Base-by-base conservation (phyloP, 2,888 invertebrate species). In the Epinotia brunnichana region DNA sequence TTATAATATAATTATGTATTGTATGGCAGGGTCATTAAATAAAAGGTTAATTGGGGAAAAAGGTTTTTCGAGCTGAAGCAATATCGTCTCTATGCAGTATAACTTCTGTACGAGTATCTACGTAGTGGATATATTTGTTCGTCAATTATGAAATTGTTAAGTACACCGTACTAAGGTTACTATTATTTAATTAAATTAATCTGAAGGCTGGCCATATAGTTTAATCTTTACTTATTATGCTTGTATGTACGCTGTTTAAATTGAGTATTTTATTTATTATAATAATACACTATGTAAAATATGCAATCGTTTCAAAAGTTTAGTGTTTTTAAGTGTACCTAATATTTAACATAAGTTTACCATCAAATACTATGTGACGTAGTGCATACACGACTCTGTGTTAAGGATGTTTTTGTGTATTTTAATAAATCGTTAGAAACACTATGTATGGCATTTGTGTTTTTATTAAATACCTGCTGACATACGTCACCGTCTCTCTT, bases 381-480 rank as follows among this genome's bases (percentile, higher is more conserved):
- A 78, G 83, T 86, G 82, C 85, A 85, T 83, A 85, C 80, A 80
- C 86, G 85, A 87, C 87, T 88, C 81, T 86, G 78, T 82, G 79
- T 73, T 77, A 79, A 78, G 82, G 83, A 81, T 78, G 82, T 85
- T 88, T 70, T 87, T 87, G 82, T 88, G 88, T 88, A 87, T 83
- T 84, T 88, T 87, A 84, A 81, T 82, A 82, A 90, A 90, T 84
- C 85, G 83, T 87, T 91, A 88, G 86, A 86, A 79, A 86, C 81
- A 85, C 82, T 76, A 77, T 80, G 75, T 79, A 74, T 80, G 80
- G 80, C 79, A 81, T 76, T 75, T 62, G 75, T 78, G 78, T 84
- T 82, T 82, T 79, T 67, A 73, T 75, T 77, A 10, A 35, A 35
- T 35, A 35, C 35, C 35, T 35, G 9, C 35, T 35, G 35, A 35